Evolutionary conservation across 2,888 invertebrate species (phyloP).

Genomic region (Cephus pygmeus): DNA sequence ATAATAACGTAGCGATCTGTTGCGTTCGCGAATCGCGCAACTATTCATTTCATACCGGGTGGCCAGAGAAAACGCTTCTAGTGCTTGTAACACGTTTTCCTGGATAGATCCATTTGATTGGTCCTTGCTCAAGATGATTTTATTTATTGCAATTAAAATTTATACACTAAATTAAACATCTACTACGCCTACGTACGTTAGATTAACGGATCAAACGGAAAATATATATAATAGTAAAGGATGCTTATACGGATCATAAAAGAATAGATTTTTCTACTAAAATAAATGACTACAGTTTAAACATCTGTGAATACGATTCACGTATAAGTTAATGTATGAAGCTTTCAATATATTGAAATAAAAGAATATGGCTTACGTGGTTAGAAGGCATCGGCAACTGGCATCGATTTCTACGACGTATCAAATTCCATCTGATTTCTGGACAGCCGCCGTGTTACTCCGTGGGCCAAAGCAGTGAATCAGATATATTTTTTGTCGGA

Average conservation of each 20-base stretch:
- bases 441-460: constrained; percentile 8
- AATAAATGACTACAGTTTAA: background rate
- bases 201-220: background rate
- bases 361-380: background rate
- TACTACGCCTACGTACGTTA: background rate
- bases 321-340: background rate
- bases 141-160: background rate
- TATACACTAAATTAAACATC: background rate
- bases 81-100: background rate
- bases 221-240: background rate
- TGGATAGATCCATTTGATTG: background rate
- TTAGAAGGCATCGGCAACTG: background rate
- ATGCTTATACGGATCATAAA: background rate
- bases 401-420: background rate
- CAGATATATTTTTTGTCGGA: constrained; percentile 41
- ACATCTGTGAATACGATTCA: background rate
- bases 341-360: background rate
- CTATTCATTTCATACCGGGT: constrained; percentile 46
- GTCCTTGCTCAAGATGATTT: background rate
- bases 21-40: constrained; percentile 31
- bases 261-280: background rate
- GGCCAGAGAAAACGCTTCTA: constrained; percentile 26
- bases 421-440: constrained; percentile 13
- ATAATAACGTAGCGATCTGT: constrained; percentile 53
- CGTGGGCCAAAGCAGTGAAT: constrained; percentile 19